Conservation (phyloP, 2,113 vertebrate species). For the Arvicanthis niloticus region DNA sequence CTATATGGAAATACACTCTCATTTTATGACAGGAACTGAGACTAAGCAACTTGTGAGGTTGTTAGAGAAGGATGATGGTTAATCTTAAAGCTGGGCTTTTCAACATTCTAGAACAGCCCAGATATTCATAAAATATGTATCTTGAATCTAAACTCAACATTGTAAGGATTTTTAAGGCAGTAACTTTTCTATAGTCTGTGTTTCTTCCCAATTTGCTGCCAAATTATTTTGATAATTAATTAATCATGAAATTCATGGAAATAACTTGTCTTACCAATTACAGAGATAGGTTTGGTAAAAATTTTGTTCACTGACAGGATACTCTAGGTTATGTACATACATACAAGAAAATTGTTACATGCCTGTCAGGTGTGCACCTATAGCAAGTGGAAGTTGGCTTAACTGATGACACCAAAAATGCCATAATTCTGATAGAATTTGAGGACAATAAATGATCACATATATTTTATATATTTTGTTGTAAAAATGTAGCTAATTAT, state of each 20-base stretch:
- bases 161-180: neutral
- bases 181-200: neutral
- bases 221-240: conserved; percentile 25
- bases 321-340: neutral
- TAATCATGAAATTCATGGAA: neutral
- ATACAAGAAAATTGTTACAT: neutral
- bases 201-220: neutral
- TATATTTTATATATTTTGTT: neutral
- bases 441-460: neutral
- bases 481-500: neutral
- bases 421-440: neutral
- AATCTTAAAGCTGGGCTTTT: neutral
- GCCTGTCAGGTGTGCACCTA: neutral
- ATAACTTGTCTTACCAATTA: neutral
- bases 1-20: neutral
- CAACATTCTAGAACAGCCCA: neutral
- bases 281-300: neutral
- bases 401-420: neutral
- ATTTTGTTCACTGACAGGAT: neutral
- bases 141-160: neutral
- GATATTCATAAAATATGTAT: neutral
- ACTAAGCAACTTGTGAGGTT: neutral
- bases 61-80: neutral
- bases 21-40: neutral
- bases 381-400: neutral